Percentiles rank a stretch among this genome's conserved stretches.
These are phyloP conservation scores for Cynocephalus volans DNA, from an alignment of 2,113 vertebrate species.

Conservation along the genomic window DNA sequence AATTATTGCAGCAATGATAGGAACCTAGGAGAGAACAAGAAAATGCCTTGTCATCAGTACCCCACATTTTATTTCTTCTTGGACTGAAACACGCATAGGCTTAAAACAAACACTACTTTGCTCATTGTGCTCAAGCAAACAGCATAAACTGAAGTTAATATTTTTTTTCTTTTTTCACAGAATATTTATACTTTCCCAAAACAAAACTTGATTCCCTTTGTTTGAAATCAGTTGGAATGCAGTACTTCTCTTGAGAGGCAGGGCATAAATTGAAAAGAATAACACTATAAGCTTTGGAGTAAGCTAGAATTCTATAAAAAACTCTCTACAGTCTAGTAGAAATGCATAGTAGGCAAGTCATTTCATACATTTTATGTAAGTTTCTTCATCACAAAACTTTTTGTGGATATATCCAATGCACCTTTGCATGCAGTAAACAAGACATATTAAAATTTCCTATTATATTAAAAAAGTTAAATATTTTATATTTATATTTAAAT, in stretches of 20 bases:
- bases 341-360: not conserved
- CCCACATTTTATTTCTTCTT: rapidly evolving
- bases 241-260: not conserved
- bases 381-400: not conserved
- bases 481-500: not conserved
- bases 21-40: not conserved
- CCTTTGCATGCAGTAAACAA: not conserved
- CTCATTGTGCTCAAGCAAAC: not conserved
- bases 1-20: no score
- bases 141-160: not conserved
- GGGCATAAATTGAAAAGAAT: not conserved
- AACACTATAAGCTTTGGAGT: not conserved
- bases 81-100: not conserved
- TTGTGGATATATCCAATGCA: not conserved
- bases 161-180: not conserved
- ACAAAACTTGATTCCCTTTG: not conserved
- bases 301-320: not conserved
- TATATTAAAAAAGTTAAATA: not conserved
- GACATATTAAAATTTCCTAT: not conserved
- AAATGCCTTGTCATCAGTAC: rapidly evolving
- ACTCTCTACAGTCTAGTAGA: no score
- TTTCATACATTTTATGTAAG: not conserved
- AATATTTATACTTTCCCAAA: not conserved
- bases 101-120: not conserved
- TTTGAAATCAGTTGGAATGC: not conserved